phyloP scores from a whole-genome alignment of 2,888 invertebrate species.

The Hypena proboscidalis region DNA sequence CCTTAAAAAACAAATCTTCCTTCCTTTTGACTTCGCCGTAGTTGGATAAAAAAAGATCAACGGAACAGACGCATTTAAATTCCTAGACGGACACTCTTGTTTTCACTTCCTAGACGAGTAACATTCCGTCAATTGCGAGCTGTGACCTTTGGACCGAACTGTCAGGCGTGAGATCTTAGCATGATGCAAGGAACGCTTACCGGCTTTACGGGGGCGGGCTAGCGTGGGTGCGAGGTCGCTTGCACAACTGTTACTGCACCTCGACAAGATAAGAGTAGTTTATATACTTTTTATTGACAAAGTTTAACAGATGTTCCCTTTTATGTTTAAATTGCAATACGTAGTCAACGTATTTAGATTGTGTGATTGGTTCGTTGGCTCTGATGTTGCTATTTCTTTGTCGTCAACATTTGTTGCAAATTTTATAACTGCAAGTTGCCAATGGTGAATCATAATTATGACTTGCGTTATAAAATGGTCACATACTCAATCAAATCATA shows the following conservation, averaged over 20 bases:
- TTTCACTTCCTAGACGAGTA: conserved; percentile 15
- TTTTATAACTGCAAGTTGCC: too few relatives aligned
- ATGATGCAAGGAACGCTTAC: conserved; percentile 42
- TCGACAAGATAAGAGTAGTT: conserved; percentile 11
- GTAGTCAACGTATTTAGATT: too few relatives aligned
- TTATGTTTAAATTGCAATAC: not conserved
- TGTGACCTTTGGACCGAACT: conserved; percentile 45
- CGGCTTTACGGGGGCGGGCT: conserved; percentile 51
- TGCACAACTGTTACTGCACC: conserved; percentile 60
- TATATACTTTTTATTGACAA: not conserved
- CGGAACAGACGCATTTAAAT: not conserved
- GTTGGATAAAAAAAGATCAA: not conserved
- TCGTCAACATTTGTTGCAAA: too few relatives aligned
- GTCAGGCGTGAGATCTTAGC: conserved; percentile 25
- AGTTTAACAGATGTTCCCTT: not conserved
- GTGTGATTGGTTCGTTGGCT: too few relatives aligned
- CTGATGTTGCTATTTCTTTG: too few relatives aligned
- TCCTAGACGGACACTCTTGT: not conserved
- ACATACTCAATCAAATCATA: too few relatives aligned
- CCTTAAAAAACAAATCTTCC: too few relatives aligned
- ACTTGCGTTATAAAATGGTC: too few relatives aligned
- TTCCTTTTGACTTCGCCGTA: too few relatives aligned
- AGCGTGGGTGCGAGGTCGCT: conserved; percentile 69
- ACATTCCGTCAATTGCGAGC: conserved; percentile 27
- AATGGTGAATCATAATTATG: too few relatives aligned